These are phyloP conservation scores for Steinernema carpocapsae DNA, from an alignment of 2,888 invertebrate genomes.

Conservation along the genomic window DNA sequence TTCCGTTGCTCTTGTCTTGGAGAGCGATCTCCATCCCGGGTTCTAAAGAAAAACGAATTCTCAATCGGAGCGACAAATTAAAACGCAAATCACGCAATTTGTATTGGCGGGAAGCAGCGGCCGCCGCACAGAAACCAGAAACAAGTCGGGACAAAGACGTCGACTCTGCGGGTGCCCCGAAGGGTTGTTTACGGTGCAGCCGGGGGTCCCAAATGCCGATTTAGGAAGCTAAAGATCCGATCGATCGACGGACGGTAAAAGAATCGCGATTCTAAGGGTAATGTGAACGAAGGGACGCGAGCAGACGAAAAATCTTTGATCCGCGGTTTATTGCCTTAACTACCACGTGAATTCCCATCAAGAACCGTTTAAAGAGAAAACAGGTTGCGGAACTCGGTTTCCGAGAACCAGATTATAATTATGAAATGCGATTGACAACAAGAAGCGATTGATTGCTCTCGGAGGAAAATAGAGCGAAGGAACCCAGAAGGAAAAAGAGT, in stretches of 20 bases:
- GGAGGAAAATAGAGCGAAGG: background rate
- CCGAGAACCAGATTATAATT: background rate
- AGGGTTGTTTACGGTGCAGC: constrained; percentile 13
- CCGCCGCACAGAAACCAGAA: constrained; percentile 25
- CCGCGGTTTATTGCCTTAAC: background rate
- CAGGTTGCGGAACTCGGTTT: constrained; percentile 15
- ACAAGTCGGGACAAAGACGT: background rate
- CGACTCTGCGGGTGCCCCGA: background rate
- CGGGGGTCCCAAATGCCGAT: background rate
- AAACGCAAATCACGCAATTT: constrained; percentile 20
- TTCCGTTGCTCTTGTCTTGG: constrained; percentile 65
- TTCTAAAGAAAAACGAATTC: background rate
- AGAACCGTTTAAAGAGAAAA: background rate
- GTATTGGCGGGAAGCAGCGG: constrained; percentile 27
- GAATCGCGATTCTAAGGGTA: background rate
- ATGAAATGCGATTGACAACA: background rate
- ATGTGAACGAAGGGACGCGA: background rate
- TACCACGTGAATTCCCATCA: background rate
- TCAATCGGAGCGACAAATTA: background rate
- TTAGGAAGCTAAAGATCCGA: background rate
- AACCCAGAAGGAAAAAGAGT: background rate
- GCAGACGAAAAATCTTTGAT: background rate
- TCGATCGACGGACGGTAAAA: background rate
- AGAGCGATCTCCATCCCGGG: constrained; percentile 59
- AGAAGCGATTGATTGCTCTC: background rate